Evolutionary conservation across 2,797 vertebrate genomes (phyloP), one percentile per base, ranked within the genome.

Genomic region (Centroberyx gerrardi): DNA sequence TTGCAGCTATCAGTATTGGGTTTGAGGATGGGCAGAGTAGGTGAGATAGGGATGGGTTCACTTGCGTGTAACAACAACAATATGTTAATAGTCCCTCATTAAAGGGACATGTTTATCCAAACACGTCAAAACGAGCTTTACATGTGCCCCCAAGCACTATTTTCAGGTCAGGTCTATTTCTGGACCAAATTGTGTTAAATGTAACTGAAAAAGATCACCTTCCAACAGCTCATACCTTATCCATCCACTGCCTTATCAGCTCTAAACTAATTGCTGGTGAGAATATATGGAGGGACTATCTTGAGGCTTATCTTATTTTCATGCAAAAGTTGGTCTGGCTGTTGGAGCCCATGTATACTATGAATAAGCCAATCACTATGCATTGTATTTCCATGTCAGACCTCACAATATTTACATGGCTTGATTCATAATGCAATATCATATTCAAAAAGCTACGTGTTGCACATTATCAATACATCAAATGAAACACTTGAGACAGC

Each of bases 21-120:
- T 33, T 5, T 33, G 33, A 33, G 15, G 42, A 17, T 14, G 15
- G 12, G 4, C 8, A 56, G 44, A 44, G 59, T 36, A 55, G 18
- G 9, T 28, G 46, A 49, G 29, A n/a, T 14, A 29, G 15, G 33
- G 58, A 58, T 48, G 54, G 74, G 10, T 38, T 64, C 27, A 62
- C 28, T 38, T 80, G 85, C 83, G 62, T 81, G 59, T 78, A 86
- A 65, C 8, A 74, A 8, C 70, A 85, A 73, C 80, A 80, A 40
- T 28, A 67, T 68, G 55, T 29, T 64, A 61, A 83, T 38, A 29
- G 42, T 38, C 68, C 49, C 61, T 77, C 68, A 69, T 82, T 82
- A 76, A 70, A 38, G 44, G 12, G 9, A 15, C 46, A 29, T 78
- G 82, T 87, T 86, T 81, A 71, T 38, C 9, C n/a, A 27, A 52